These are phyloP conservation scores for Chionomys nivalis DNA, from an alignment of 2,113 vertebrate species.

Conservation along the genomic window DNA sequence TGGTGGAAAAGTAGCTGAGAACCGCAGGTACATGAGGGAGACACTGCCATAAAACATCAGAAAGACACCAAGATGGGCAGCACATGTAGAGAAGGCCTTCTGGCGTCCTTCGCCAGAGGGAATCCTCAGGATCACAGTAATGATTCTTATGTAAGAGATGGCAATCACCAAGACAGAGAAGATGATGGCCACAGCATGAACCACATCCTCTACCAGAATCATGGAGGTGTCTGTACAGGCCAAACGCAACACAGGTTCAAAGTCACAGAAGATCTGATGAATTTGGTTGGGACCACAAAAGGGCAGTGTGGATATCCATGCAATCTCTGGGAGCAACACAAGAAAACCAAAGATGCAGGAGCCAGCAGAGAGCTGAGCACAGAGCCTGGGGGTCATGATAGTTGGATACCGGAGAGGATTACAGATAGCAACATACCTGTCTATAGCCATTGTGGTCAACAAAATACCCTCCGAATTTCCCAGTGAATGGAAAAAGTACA, in stretches of 20 bases:
- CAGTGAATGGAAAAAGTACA: conserved; percentile 80
- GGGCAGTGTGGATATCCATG: conserved; percentile 74
- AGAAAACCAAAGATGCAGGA: conserved; percentile 77
- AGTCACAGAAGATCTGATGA: conserved; percentile 80
- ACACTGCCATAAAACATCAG: conserved; percentile 76
- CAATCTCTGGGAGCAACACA: conserved; percentile 70
- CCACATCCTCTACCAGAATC: conserved; percentile 68
- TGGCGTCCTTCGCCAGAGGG: conserved; percentile 56
- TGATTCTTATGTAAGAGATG: conserved; percentile 75
- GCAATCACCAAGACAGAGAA: conserved; percentile 67
- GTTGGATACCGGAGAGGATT: conserved; percentile 71
- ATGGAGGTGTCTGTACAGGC: conserved; percentile 74
- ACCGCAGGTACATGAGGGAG: conserved; percentile 79
- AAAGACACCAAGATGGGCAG: conserved; percentile 73
- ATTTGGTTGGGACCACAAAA: conserved; percentile 81
- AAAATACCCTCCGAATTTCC: conserved; percentile 74
- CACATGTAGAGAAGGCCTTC: conserved; percentile 78
- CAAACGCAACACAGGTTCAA: conserved; percentile 72
- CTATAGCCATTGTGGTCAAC: conserved; percentile 80
- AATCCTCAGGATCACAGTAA: conserved; percentile 68
- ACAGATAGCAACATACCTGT: conserved; percentile 80
- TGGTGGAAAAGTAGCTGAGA: conserved; percentile 75
- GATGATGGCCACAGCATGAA: conserved; percentile 71
- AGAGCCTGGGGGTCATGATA: conserved; percentile 74
- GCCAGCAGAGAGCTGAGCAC: conserved; percentile 59